Conservation (phyloP, 2,888 invertebrate genomes). For the Melipona beecheii region DNA sequence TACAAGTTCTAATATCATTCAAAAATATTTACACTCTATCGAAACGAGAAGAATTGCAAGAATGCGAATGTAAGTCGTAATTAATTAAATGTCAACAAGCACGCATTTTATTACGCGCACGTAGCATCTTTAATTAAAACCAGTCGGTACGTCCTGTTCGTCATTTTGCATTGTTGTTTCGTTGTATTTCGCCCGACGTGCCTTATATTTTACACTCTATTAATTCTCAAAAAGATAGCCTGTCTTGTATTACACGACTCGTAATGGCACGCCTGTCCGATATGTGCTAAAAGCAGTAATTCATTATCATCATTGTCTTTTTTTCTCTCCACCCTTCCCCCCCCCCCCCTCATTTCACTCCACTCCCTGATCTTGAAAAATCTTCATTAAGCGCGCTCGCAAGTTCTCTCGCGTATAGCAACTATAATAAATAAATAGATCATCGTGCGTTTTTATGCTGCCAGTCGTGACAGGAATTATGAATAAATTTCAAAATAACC, state of each 20-base stretch:
- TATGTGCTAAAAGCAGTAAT: conserved; percentile 21
- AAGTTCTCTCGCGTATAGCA: neutral
- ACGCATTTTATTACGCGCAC: neutral
- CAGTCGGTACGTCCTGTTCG: conserved; percentile 1
- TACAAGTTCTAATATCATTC: neutral
- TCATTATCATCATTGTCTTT: conserved; percentile 20
- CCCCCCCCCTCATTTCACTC: too few relatives aligned
- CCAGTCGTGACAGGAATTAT: conserved; percentile 16
- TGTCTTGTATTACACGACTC: conserved; percentile 40
- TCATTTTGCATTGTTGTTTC: conserved; percentile 30
- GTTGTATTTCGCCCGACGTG: neutral
- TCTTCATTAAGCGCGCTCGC: conserved; percentile 15
- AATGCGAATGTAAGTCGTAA: neutral
- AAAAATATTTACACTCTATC: neutral
- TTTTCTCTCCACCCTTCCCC: neutral
- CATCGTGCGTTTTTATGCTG: conserved; percentile 34
- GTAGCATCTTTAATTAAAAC: conserved; percentile 1
- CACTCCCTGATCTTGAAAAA: neutral
- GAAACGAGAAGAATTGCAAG: neutral
- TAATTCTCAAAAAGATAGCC: conserved; percentile 15
- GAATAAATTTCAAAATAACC: conserved; percentile 48
- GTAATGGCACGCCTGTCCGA: conserved; percentile 29
- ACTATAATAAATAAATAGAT: conserved; percentile 37
- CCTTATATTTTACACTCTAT: conserved; percentile 34
- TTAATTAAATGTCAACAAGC: neutral